Base-by-base conservation (phyloP, 1,140 invertebrate species). In the Zophobas morio region DNA sequence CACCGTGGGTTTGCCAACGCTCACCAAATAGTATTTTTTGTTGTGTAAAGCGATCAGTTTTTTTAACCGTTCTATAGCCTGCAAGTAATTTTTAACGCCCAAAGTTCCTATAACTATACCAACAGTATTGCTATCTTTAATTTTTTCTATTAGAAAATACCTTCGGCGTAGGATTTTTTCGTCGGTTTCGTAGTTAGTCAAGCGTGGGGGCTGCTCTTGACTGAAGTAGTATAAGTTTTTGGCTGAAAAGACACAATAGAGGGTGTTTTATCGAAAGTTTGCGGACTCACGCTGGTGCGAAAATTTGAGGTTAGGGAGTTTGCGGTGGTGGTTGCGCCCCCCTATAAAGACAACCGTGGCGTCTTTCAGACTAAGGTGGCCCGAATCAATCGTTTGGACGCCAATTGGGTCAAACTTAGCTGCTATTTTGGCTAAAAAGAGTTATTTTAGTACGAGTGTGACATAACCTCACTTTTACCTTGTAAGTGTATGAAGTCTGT, bases 41-140 rank as follows among this genome's bases (percentile, higher is more conserved):
- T 93, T 93, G 47, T 92, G 92, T 47, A 88, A 85, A 82, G 91
- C 93, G 0, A 95, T 89, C 39, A 96, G 87, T 47, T 88, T 84
- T 86, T 95, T 96, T 54, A 98, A 86, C 78, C 91, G 89, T 20
- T 89, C 87, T n/a, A 98, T 93, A 34, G 95, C 91, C 53, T 92
- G 88, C 6, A 94, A 88, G 84, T 96, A 98, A 82, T 95, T 92
- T 51, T 92, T 88, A 2, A 96, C 93, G 8, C 93, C 94, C 1
- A 98, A 87, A 6, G 96, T 98, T 76, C 95, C 96, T 5, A 97
- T 92, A 20, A 99, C 89, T 60, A 99, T 94, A 6, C 96, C 97
- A 56, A 99, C 89, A 36, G 92, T 92, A 81, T 91, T 89, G 0
- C 96, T 95, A 89, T 98, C 96, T 86, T 94, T 96, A 57, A 96